Evolutionary conservation across 2,113 vertebrate species (phyloP), one percentile per base, ranked within the genome.

Genomic region (Neogobius melanostomus): DNA sequence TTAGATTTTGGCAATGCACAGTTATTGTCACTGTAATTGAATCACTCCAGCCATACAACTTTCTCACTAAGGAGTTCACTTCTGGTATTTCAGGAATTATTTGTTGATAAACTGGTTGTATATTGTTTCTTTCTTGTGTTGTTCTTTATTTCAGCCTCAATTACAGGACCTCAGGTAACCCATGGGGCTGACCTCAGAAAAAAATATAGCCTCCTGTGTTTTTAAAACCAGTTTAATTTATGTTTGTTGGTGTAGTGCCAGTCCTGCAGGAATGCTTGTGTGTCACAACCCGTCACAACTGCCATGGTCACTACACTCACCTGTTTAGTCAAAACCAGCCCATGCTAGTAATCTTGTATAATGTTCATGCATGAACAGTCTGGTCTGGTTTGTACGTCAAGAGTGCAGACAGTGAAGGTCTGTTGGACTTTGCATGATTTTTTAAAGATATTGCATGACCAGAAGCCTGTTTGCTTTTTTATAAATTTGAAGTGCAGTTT

Each of bases 91-190:
- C 28, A 36, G 28, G 28, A 36, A 36, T 36, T 36, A 36, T 36
- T 36, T 67, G 74, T 53, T 2, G 63, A 74, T 77, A 36, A 82
- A 83, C 81, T 65, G 63, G 67, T 76, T 83, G 28, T 78, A 0
- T 71, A 11, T 51, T 15, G 49, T 51, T 51, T 11, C 15, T 11
- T 51, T 51, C 15, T 51, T 59, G 11, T 60, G 15, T 43, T 42
- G 15, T 60, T 81, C 11, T 75, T 48, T 69, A 17, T 73, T 75
- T 54, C 84, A 88, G 86, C 75, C 16, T 72, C 60, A 85, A 51
- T 11, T 51, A 16, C 10, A 6, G 47, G 75, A 74, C 49, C 0
- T 16, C 77, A 84, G 87, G 85, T 85, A 83, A 51, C 12, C 6
- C 17, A 21, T 1, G 10, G 66, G 48, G 36, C 51, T 66, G 71